Evolutionary conservation across 2,797 vertebrate genomes (phyloP).

Genomic region (Leptatherina wallacei): DNA sequence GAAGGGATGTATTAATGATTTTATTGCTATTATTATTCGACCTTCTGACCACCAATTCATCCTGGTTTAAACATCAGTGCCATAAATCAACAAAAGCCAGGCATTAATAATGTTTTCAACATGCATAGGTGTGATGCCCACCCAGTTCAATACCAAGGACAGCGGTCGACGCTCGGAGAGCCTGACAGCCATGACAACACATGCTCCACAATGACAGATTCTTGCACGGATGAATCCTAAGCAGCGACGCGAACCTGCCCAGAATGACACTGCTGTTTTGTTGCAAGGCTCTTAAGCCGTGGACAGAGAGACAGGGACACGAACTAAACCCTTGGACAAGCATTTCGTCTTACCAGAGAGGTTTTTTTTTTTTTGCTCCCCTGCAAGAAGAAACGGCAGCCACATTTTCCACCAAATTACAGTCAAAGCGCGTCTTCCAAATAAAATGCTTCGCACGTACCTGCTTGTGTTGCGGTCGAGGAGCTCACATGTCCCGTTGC

Average conservation of each 20-base stretch:
- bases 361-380: conserved; percentile 27
- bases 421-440: conserved; percentile 28
- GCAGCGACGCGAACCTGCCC: conserved; percentile 44
- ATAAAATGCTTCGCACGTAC: conserved; percentile 64
- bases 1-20: conserved; percentile 19
- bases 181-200: conserved; percentile 77
- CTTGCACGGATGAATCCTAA: conserved; percentile 51
- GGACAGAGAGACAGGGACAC: conserved; percentile 15
- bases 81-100: conserved; percentile 6
- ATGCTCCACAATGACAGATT: conserved; percentile 58
- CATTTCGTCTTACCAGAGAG: conserved; percentile 55
- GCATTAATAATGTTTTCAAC: conserved; percentile 35
- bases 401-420: conserved; percentile 36
- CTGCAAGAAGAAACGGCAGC: conserved; percentile 53
- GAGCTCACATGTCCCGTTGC: conserved; percentile 82
- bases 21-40: background rate
- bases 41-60: conserved; percentile 24
- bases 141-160: conserved; percentile 84
- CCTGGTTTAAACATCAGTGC: conserved; percentile 6
- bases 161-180: conserved; percentile 74
- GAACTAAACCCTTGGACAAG: conserved; percentile 38
- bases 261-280: conserved; percentile 66
- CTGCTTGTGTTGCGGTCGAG: conserved; percentile 68
- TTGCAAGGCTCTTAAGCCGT: conserved; percentile 11
- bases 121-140: conserved; percentile 60